Percentiles rank a stretch among this genome's conserved stretches.
Conservation (phyloP, 2,888 invertebrate species). For the Agriopis leucophaearia region DNA sequence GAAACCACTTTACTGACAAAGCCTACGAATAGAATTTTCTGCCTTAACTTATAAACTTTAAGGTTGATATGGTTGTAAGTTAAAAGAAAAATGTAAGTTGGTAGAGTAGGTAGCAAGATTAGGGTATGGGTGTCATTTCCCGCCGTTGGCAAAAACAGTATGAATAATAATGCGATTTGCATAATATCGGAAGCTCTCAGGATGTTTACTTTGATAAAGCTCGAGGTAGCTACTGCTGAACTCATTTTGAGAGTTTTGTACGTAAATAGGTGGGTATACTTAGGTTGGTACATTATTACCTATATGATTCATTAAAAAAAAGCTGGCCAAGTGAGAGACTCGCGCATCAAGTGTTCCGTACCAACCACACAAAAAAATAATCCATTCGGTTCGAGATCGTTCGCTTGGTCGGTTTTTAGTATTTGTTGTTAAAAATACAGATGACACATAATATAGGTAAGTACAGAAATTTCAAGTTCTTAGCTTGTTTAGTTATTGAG, state of each 20-base stretch:
- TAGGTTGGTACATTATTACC: no score
- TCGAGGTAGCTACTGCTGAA: conserved; percentile 57
- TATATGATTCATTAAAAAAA: no score
- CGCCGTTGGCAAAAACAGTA: conserved; percentile 84
- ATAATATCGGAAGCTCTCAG: conserved; percentile 79
- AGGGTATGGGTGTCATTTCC: conserved; percentile 70
- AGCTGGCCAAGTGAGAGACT: no score
- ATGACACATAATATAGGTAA: no score
- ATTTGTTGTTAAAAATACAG: no score
- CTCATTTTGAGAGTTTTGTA: conserved; percentile 50
- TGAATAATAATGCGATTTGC: conserved; percentile 85
- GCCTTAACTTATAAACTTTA: conserved; percentile 31
- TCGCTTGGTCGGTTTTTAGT: no score
- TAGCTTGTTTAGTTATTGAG: no score
- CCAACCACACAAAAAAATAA: no score
- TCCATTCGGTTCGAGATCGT: no score
- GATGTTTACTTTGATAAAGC: conserved; percentile 79
- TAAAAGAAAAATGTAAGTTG: conserved; percentile 22
- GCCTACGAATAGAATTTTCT: not conserved
- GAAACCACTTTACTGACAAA: conserved; percentile 51
- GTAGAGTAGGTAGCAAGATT: conserved; percentile 65
- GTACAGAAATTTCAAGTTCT: no score
- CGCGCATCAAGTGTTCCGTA: no score
- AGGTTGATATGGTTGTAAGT: conserved; percentile 48
- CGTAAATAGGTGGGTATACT: conserved; percentile 5